These are phyloP conservation scores for Vipera ursinii DNA, from an alignment of 2,797 vertebrate species.

Conservation along the genomic window DNA sequence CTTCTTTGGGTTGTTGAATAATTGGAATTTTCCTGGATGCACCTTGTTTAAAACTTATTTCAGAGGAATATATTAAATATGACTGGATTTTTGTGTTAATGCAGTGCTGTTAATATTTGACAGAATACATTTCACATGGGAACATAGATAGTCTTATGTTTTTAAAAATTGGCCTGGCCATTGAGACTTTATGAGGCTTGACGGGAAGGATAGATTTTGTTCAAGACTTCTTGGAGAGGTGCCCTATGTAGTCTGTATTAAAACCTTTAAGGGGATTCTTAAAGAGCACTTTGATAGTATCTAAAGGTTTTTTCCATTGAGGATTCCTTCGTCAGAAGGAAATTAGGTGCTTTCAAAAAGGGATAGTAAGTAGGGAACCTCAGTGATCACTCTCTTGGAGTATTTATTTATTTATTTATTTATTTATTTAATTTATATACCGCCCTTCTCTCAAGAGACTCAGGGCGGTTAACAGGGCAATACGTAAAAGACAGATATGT, in stretches of 20 bases:
- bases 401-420: no score
- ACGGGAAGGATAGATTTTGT: slow-evolving; percentile 3
- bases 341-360: not conserved
- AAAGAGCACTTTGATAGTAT: not conserved
- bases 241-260: not conserved
- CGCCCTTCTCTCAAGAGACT: no score
- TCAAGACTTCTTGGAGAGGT: not conserved
- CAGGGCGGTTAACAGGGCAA: no score
- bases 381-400: not conserved
- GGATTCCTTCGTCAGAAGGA: not conserved
- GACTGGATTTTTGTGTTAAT: not conserved
- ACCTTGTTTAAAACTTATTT: not conserved
- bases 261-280: not conserved
- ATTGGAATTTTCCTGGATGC: not conserved
- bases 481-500: no score
- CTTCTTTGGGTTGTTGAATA: not conserved
- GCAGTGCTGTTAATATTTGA: not conserved
- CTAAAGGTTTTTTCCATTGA: not conserved
- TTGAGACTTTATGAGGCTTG: slow-evolving; percentile 5
- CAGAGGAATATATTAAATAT: not conserved
- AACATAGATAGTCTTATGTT: not conserved
- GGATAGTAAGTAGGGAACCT: not conserved
- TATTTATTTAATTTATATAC: no score
- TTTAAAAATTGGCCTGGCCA: not conserved
- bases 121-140: not conserved